A percentile compares a stretch with the other conserved stretches of the same genome.
phyloP scores from a whole-genome alignment of 2,888 invertebrate genomes.

The Leptinotarsa tumamoca region DNA sequence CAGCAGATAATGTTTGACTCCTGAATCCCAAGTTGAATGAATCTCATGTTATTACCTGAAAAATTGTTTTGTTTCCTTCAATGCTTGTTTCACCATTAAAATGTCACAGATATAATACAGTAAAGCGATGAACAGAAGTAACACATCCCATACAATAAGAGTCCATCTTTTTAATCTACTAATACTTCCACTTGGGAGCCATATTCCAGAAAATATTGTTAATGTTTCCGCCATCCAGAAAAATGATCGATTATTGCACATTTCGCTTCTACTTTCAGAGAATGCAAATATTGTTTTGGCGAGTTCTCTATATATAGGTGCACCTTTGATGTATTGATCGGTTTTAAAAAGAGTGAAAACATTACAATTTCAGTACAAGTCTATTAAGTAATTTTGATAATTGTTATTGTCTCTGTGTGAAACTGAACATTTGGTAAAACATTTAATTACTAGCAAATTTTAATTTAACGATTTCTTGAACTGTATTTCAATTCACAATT shows the following conservation, averaged over 20 bases:
- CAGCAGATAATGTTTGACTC: too few species aligned
- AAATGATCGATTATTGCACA: neutral
- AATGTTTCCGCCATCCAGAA: neutral
- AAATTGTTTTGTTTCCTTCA: neutral
- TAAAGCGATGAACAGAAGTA: neutral
- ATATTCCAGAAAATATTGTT: neutral
- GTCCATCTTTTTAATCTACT: neutral
- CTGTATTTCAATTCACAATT: too few species aligned
- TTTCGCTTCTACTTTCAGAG: neutral
- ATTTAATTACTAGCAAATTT: neutral
- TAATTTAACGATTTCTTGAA: too few species aligned
- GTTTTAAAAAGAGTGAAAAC: neutral
- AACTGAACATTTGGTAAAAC: neutral
- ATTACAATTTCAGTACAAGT: neutral
- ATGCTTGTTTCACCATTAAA: slow-evolving; percentile 3
- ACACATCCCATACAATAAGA: neutral
- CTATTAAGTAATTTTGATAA: slow-evolving; percentile 11
- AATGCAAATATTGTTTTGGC: neutral
- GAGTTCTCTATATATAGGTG: neutral
- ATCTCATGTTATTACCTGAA: neutral
- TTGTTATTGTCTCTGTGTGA: neutral
- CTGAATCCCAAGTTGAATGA: too few species aligned
- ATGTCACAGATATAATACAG: neutral
- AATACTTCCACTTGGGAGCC: neutral
- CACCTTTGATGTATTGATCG: neutral